phyloP scores from a whole-genome alignment of 2,888 invertebrate genomes.

The Ceramica pisi region DNA sequence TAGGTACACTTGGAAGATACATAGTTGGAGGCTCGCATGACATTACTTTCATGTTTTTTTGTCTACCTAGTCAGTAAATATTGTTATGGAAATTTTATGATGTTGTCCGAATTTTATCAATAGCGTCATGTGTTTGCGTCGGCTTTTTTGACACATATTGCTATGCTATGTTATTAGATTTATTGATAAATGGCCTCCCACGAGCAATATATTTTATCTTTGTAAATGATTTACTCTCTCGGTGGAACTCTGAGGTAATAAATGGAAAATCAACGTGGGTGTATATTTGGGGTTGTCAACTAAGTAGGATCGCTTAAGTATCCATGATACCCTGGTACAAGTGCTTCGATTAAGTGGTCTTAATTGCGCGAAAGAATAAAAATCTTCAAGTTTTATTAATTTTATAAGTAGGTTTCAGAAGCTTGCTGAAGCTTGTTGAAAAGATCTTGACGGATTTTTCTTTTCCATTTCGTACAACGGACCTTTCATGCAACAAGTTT shows the following conservation, averaged over 20 bases:
- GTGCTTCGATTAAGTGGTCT: background rate
- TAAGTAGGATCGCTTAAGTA: background rate
- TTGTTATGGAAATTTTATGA: slow-evolving; percentile 25
- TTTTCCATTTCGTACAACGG: background rate
- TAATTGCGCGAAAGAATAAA: no score
- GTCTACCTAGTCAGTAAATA: slow-evolving; percentile 9
- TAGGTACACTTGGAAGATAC: no score
- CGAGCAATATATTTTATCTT: slow-evolving; percentile 26
- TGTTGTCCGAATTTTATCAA: slow-evolving; percentile 38
- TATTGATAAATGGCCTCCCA: slow-evolving; percentile 48
- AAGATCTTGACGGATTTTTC: background rate
- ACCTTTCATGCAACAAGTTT: background rate
- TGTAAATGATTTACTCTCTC: slow-evolving; percentile 14
- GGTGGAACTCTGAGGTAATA: background rate
- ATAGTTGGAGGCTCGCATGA: no score
- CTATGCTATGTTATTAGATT: slow-evolving; percentile 34
- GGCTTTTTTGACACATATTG: slow-evolving; percentile 21
- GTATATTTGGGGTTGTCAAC: background rate
- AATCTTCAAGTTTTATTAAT: no score
- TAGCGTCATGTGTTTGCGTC: slow-evolving; percentile 39
- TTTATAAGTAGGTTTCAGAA: no score
- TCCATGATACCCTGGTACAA: background rate
- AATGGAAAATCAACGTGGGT: no score
- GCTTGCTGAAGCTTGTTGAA: background rate
- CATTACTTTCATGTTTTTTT: background rate